Conservation (phyloP, 1,140 invertebrate genomes). For the Medauroidea extradentata region DNA sequence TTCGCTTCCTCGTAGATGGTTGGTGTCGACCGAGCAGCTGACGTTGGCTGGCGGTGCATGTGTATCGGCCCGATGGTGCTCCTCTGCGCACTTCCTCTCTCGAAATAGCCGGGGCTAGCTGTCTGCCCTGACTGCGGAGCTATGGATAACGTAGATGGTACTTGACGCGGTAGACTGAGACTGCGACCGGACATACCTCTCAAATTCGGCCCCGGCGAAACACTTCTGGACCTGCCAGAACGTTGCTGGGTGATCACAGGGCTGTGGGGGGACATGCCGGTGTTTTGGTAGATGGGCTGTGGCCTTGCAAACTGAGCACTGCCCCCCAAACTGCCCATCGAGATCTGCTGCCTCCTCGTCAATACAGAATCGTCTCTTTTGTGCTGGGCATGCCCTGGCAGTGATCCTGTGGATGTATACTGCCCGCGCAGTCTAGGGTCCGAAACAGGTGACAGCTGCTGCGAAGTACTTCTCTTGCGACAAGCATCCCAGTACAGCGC, state of each 20-base stretch:
- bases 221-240: background rate
- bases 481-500: constrained; percentile 1
- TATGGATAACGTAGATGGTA: background rate
- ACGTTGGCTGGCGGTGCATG: background rate
- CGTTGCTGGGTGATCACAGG: background rate
- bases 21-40: background rate
- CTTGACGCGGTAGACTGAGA: background rate
- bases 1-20: background rate
- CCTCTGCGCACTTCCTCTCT: constrained; percentile 1
- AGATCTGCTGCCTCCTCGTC: background rate
- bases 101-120: background rate
- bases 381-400: background rate
- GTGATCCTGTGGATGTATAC: background rate
- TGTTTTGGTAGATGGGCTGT: constrained; percentile 1
- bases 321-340: background rate
- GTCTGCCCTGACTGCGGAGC: background rate
- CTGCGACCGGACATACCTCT: background rate
- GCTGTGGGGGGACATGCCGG: background rate
- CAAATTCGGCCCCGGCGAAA: constrained; percentile 1
- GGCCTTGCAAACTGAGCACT: background rate
- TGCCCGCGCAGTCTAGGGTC: background rate
- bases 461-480: background rate
- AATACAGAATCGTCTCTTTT: background rate
- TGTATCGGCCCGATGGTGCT: constrained; percentile 4
- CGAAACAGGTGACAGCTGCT: background rate